phyloP scores from a whole-genome alignment of 1,140 invertebrate genomes.

The Caenorhabditis elegans region DNA sequence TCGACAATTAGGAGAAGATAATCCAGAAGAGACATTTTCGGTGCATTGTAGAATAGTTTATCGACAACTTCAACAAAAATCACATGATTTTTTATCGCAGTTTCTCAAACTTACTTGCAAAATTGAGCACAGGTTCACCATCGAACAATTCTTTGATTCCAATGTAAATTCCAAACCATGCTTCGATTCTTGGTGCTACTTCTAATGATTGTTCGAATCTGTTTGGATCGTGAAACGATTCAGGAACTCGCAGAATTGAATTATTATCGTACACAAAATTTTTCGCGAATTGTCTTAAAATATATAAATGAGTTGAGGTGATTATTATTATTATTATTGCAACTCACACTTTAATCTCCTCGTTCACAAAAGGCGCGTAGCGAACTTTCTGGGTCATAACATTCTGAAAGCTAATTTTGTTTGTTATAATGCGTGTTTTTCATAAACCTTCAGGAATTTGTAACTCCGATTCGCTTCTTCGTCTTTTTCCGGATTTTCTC shows the following conservation, averaged over 20 bases:
- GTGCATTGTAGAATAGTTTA: neutral
- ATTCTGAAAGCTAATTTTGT: neutral
- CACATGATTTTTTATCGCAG: neutral
- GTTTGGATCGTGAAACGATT: neutral
- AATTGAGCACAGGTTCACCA: neutral
- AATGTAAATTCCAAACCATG: slow-evolving; percentile 6
- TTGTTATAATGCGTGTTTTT: too few relatives aligned
- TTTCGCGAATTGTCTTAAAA: neutral
- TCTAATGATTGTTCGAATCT: neutral
- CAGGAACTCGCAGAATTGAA: neutral
- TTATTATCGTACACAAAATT: neutral
- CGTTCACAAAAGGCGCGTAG: neutral
- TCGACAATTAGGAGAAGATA: neutral
- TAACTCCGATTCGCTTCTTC: neutral
- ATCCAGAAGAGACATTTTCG: neutral
- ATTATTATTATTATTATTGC: neutral
- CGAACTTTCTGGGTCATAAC: neutral
- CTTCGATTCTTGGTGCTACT: neutral
- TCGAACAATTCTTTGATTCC: neutral
- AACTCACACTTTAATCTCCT: neutral
- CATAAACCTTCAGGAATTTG: neutral
- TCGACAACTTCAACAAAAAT: neutral
- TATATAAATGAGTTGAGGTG: neutral
- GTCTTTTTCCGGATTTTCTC: neutral
- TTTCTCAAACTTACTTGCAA: neutral